Evolutionary conservation across 2,888 invertebrate genomes (phyloP).

Genomic region (Scaptomyza caliginosa): DNA sequence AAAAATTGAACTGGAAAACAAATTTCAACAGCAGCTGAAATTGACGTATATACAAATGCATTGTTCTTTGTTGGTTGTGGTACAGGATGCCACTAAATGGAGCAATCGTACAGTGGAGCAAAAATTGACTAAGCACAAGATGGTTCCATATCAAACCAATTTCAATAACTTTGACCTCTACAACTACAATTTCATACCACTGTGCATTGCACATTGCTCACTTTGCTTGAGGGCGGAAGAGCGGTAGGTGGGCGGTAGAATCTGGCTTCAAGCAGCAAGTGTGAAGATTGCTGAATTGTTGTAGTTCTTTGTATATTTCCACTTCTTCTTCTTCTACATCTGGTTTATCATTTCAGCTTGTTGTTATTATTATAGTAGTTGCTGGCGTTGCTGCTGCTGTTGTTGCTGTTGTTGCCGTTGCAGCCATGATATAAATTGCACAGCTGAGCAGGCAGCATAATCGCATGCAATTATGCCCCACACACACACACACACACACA

Average conservation of each 20-base stretch:
- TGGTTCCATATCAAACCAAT: neutral
- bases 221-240: slow-evolving; percentile 8
- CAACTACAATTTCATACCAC: slow-evolving; percentile 18
- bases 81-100: slow-evolving; percentile 41
- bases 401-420: slow-evolving; percentile 26
- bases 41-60: slow-evolving; percentile 61
- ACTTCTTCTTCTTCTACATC: slow-evolving; percentile 7
- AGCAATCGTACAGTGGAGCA: slow-evolving; percentile 37
- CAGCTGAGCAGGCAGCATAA: slow-evolving; percentile 84
- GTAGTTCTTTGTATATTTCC: slow-evolving; percentile 7
- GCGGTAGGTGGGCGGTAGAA: neutral
- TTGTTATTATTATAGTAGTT: slow-evolving; percentile 22
- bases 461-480: slow-evolving; percentile 84
- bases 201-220: slow-evolving; percentile 34
- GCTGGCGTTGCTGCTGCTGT: slow-evolving; percentile 27
- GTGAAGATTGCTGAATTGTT: slow-evolving; percentile 52
- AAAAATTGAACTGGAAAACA: slow-evolving; percentile 70
- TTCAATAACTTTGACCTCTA: neutral
- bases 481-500: slow-evolving; percentile 80
- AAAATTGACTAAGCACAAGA: no score
- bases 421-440: slow-evolving; percentile 81
- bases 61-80: neutral
- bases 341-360: slow-evolving; percentile 11
- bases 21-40: slow-evolving; percentile 72
- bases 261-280: slow-evolving; percentile 28